Conservation (phyloP, 2,888 invertebrate genomes). For the Ophonus ardosiacus region DNA sequence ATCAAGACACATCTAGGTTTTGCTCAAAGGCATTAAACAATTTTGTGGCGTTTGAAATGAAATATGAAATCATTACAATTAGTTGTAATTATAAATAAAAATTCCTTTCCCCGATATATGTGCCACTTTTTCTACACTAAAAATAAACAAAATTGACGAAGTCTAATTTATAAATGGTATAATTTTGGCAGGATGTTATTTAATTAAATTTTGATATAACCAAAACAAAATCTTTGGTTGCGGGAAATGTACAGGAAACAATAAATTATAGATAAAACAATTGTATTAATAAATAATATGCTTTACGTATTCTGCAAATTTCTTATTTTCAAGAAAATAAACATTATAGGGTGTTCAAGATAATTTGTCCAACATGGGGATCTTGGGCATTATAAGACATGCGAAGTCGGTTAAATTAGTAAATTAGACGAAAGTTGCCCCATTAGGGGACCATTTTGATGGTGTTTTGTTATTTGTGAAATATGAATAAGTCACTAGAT, state of each 20-base stretch:
- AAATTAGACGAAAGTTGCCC: too few species aligned
- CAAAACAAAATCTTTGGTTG: not conserved
- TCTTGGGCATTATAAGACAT: too few species aligned
- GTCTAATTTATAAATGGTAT: slow-evolving; percentile 9
- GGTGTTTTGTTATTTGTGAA: too few species aligned
- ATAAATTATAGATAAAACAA: not conserved
- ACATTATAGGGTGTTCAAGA: too few species aligned
- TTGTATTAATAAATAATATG: not conserved
- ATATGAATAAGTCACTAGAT: too few species aligned
- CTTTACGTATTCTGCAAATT: not conserved
- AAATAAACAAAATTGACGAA: slow-evolving; percentile 31
- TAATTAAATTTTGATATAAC: slow-evolving; percentile 14
- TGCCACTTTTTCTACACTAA: slow-evolving; percentile 20
- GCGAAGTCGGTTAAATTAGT: too few species aligned
- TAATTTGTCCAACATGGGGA: too few species aligned
- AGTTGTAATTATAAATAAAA: slow-evolving; percentile 36
- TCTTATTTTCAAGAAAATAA: not conserved
- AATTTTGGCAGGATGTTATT: not conserved
- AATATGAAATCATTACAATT: slow-evolving; percentile 45
- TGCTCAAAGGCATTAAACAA: slow-evolving; percentile 29
- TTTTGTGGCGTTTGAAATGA: slow-evolving; percentile 38
- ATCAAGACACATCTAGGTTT: slow-evolving; percentile 2
- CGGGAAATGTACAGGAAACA: not conserved
- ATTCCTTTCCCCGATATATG: slow-evolving; percentile 17
- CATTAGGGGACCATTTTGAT: too few species aligned